Evolutionary conservation across 2,797 vertebrate species (phyloP).

Genomic region (Falco columbarius): DNA sequence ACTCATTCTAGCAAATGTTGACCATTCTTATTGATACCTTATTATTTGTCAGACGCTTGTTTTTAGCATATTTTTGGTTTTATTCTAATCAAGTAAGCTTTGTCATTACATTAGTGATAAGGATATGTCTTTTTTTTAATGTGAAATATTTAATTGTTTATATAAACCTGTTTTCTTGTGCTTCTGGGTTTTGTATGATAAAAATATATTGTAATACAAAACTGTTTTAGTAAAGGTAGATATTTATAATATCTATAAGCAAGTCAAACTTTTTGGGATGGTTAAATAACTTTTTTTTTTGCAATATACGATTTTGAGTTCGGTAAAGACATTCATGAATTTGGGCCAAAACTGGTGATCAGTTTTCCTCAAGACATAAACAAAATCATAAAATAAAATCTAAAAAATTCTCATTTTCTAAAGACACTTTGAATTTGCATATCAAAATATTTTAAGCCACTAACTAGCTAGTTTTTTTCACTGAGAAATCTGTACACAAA

Average conservation of each 20-base stretch:
- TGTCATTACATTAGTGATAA: not conserved
- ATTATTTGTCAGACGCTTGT: not conserved
- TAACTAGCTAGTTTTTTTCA: not conserved
- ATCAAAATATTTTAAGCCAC: not conserved
- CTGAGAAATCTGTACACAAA: not conserved
- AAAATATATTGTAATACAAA: not conserved
- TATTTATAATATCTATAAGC: not conserved
- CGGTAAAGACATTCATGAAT: not conserved
- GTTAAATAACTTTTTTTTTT: not conserved
- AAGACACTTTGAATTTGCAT: not conserved
- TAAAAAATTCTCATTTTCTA: accelerated
- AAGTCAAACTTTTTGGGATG: not conserved
- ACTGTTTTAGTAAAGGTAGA: not conserved
- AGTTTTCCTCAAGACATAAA: not conserved
- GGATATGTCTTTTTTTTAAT: not conserved
- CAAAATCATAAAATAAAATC: not conserved
- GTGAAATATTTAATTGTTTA: not conserved
- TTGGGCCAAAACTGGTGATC: not conserved
- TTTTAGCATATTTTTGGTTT: not conserved
- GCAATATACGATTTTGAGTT: not conserved
- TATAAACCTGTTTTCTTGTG: not conserved
- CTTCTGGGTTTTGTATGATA: not conserved
- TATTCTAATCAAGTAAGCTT: not conserved
- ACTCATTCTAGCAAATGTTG: not conserved
- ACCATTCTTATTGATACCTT: not conserved